Base-by-base conservation (phyloP, 1,140 invertebrate genomes). In the Ceratitis capitata region DNA sequence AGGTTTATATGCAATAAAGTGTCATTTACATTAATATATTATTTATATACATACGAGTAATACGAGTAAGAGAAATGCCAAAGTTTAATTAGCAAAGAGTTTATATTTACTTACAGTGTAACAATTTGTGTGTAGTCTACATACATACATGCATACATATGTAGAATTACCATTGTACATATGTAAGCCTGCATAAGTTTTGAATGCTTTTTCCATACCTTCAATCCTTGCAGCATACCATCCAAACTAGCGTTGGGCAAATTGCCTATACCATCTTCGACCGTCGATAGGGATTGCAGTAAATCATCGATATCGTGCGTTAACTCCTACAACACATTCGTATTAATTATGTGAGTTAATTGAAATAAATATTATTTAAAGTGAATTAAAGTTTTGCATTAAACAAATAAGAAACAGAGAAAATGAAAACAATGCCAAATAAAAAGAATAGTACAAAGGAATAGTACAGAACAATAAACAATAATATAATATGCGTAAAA, bases 241-340 rank as follows among this genome's bases (percentile, higher is more conserved):
- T 94, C 93, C 85, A 96, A 93, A 90, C 93, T 95, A 89, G 95
- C 94, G 83, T 93, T 93, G n/a, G 95, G 95, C 85, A 96, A 92
- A 88, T 94, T 92, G 39, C 92, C 92, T 86, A 96, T 93, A 86
- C 93, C 93, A 85, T 93, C 93, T 93, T 96, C 95, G 82, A 95
- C 93, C 87, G 93, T 93, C 86, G 92, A 93, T 45, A 96, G 92
- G 88, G 94, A 94, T 89, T 93, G 92, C 86, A 94, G 93, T 86
- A 96, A 92, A 90, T 93, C 93, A 88, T 94, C 94, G 88, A 96
- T 92, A 89, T 95, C 94, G 90, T 94, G 94, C 92, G 94, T 93
- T 87, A 95, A 92, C 88, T 94, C 95, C 95, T 96, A 93, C 87
- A 92, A 92, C 51, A 92, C 51, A 51, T 84, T 84, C 39, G 83